Evolutionary conservation across 1,140 invertebrate species (phyloP).

Genomic region (Tyrophagus putrescentiae): DNA sequence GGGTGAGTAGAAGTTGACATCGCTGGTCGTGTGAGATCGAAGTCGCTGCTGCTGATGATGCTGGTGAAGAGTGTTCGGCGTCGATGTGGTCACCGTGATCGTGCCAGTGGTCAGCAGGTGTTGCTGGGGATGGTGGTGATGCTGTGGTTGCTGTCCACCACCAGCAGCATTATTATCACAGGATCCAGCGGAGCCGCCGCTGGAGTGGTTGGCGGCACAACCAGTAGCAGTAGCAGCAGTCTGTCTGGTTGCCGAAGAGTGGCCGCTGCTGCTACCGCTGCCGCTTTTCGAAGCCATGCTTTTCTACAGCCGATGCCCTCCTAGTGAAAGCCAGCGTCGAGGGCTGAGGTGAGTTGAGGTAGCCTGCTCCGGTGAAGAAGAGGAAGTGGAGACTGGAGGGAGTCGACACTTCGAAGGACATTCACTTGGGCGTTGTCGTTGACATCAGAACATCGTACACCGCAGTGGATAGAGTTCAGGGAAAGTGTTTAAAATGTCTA

Average conservation of each 20-base stretch:
- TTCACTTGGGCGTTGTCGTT: background rate
- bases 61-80: background rate
- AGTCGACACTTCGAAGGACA: background rate
- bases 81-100: background rate
- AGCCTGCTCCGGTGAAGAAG: background rate
- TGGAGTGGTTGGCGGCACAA: background rate
- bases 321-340: background rate
- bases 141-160: no score
- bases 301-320: background rate
- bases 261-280: background rate
- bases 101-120: background rate
- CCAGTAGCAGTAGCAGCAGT: no score
- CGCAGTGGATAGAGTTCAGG: background rate
- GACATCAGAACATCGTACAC: background rate
- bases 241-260: background rate
- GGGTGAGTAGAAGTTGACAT: background rate
- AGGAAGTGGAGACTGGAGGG: background rate
- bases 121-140: no score
- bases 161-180: constrained; percentile 13
- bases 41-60: no score
- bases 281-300: background rate
- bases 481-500: no score
- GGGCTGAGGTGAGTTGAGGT: background rate
- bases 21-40: constrained; percentile 7
- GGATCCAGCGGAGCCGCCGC: background rate